Conservation (phyloP, 2,797 vertebrate genomes). For the Channa striata region DNA sequence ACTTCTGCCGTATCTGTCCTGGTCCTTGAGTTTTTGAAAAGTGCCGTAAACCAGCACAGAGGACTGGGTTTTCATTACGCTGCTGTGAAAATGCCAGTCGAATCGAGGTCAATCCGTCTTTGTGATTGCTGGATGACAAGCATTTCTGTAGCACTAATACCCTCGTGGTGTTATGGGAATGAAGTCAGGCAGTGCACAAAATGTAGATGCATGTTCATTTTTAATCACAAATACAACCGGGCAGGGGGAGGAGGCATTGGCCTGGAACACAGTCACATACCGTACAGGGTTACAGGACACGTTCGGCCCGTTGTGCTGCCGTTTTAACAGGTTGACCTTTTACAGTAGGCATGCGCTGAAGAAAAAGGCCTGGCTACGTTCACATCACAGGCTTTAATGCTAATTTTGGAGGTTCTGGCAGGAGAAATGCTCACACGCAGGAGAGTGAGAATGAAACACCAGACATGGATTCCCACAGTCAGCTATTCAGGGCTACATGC, state of each 20-base stretch:
- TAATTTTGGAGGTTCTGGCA: not conserved
- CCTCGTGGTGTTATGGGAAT: slow-evolving; percentile 19
- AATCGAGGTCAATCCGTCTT: slow-evolving; percentile 53
- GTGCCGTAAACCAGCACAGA: not conserved
- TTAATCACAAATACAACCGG: slow-evolving; percentile 61
- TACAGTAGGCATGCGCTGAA: slow-evolving; percentile 62
- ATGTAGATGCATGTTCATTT: slow-evolving; percentile 43
- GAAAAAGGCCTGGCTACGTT: slow-evolving; percentile 25
- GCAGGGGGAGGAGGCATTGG: slow-evolving; percentile 46
- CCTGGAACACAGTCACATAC: slow-evolving; percentile 47
- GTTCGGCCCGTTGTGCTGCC: slow-evolving; percentile 31
- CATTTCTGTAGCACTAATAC: slow-evolving; percentile 35
- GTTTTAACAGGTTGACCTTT: slow-evolving; percentile 12
- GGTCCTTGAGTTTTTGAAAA: not conserved
- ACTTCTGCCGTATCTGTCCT: not conserved
- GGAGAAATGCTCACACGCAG: too few species aligned
- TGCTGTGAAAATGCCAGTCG: slow-evolving; percentile 16
- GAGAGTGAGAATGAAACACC: too few species aligned
- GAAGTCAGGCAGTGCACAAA: slow-evolving; percentile 29
- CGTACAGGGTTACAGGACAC: slow-evolving; percentile 27
- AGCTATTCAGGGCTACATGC: too few species aligned
- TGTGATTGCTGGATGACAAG: slow-evolving; percentile 32
- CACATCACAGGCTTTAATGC: not conserved
- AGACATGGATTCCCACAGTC: too few species aligned
- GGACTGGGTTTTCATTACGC: slow-evolving; percentile 9